phyloP scores from a whole-genome alignment of 2,888 invertebrate genomes.

The Acleris emargana region DNA sequence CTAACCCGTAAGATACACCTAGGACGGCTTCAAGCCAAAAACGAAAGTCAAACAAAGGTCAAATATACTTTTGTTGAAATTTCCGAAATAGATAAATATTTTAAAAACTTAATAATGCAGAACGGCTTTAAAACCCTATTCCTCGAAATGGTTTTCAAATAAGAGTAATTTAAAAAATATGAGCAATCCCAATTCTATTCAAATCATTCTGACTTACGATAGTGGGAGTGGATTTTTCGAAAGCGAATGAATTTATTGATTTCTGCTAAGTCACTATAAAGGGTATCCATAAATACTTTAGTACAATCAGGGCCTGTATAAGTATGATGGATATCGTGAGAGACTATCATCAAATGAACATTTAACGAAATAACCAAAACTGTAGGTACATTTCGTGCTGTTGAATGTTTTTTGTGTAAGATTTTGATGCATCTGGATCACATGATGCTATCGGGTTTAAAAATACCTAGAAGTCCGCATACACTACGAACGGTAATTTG shows the following conservation, averaged over 20 bases:
- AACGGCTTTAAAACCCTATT: too few relatives aligned
- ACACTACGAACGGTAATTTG: constrained; percentile 40
- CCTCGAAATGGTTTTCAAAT: too few relatives aligned
- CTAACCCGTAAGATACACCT: too few relatives aligned
- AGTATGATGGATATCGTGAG: not conserved
- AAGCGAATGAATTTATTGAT: constrained; percentile 3
- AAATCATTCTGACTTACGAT: not conserved
- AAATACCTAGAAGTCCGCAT: constrained; percentile 44
- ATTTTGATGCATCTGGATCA: constrained; percentile 40
- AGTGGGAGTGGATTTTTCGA: not conserved
- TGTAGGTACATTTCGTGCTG: constrained; percentile 36
- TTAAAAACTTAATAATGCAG: too few relatives aligned
- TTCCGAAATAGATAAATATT: too few relatives aligned
- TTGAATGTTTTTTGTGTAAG: constrained; percentile 42
- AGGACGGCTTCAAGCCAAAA: too few relatives aligned
- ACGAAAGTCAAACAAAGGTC: too few relatives aligned
- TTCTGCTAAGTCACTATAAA: not conserved
- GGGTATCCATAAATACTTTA: not conserved
- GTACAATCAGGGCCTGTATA: constrained; percentile 1
- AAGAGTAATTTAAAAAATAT: too few relatives aligned
- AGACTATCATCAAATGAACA: constrained; percentile 5
- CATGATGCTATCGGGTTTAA: constrained; percentile 42
- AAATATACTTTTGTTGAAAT: too few relatives aligned
- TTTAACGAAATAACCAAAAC: constrained; percentile 7
- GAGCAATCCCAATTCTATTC: constrained; percentile 1